These are phyloP conservation scores for Odobenus rosmarus DNA, from an alignment of 2,113 vertebrate genomes.

Conservation along the genomic window DNA sequence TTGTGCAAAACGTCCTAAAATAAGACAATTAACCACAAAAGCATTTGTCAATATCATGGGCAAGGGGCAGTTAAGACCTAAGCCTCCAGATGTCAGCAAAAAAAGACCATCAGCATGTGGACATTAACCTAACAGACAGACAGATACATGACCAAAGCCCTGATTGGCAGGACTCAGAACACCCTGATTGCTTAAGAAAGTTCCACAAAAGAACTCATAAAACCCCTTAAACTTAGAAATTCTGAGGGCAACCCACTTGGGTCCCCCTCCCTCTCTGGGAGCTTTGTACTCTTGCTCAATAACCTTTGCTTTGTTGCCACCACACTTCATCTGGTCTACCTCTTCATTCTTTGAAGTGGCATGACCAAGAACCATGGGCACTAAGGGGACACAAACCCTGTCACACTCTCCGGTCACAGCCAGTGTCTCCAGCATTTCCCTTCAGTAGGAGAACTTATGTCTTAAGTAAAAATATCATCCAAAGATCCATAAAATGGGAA, in stretches of 20 bases:
- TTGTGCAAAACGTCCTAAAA: not conserved
- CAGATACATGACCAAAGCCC: not conserved
- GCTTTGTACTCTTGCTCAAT: not conserved
- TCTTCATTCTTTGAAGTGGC: not conserved
- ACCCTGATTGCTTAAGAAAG: not conserved
- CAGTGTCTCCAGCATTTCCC: not conserved
- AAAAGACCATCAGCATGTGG: not conserved
- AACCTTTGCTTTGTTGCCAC: not conserved
- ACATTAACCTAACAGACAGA: not conserved
- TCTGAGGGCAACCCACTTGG: not conserved
- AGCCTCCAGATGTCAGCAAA: not conserved
- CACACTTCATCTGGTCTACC: not conserved
- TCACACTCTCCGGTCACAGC: not conserved
- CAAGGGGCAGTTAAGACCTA: not conserved
- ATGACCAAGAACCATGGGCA: not conserved
- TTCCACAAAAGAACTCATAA: not conserved
- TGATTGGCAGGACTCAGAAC: not conserved
- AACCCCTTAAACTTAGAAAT: not conserved
- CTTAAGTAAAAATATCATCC: not conserved
- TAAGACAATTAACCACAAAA: not conserved
- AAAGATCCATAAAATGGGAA: not conserved
- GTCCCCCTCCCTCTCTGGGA: not conserved
- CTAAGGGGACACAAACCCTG: not conserved
- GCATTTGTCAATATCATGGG: not conserved
- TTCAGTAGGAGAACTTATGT: not conserved